Conservation (phyloP, 2,113 vertebrate genomes). For the Andinoacara biseriatus region DNA sequence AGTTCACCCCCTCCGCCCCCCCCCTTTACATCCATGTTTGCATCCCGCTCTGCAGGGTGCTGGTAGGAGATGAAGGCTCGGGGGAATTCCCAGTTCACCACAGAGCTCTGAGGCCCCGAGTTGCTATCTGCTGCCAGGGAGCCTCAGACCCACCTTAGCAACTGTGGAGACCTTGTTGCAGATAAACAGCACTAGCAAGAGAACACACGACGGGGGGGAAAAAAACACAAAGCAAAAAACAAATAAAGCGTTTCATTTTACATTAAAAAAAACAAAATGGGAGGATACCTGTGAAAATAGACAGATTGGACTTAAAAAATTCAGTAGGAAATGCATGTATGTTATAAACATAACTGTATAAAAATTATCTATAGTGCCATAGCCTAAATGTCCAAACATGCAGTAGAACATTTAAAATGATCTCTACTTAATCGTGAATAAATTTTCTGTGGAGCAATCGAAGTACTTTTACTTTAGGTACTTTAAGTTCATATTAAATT, state of each 20-base stretch:
- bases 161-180: conserved; percentile 44
- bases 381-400: not conserved
- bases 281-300: not conserved
- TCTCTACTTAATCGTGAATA: not conserved
- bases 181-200: conserved; percentile 52
- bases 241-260: conserved; percentile 32
- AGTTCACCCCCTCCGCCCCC: not conserved
- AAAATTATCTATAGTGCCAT: not conserved
- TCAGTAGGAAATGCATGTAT: not conserved
- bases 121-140: conserved; percentile 54
- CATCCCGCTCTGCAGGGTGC: conserved; percentile 35
- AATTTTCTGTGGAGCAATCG: not conserved
- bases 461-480: not conserved
- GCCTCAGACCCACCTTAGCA: conserved; percentile 60
- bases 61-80: conserved; percentile 29
- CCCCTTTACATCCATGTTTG: conserved; percentile 42
- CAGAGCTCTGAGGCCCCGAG: conserved; percentile 55
- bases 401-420: not conserved
- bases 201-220: not conserved
- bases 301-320: not conserved
- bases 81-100: conserved; percentile 72
- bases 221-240: conserved; percentile 40
- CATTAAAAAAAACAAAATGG: not conserved
- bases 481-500: not conserved
- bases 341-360: not conserved